phyloP scores from a whole-genome alignment of 2,888 invertebrate genomes.

The Habroteleia sp. region DNA sequence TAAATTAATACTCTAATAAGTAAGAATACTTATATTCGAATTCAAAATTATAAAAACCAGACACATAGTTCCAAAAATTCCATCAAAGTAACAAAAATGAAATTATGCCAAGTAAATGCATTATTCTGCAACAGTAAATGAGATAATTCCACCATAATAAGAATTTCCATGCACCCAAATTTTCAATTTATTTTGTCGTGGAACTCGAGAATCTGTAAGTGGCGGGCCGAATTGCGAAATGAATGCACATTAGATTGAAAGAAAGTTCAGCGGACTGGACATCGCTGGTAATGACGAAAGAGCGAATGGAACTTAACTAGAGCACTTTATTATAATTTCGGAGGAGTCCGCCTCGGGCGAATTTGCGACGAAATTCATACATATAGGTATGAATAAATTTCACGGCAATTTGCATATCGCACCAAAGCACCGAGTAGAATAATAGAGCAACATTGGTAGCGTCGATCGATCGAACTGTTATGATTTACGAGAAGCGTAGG shows the following conservation, averaged over 20 bases:
- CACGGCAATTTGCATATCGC: slow-evolving; percentile 73
- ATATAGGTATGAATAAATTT: slow-evolving; percentile 76
- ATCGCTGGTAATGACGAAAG: slow-evolving; percentile 8
- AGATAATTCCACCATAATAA: slow-evolving; percentile 46
- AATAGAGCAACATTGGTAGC: slow-evolving; percentile 62
- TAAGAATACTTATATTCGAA: slow-evolving; percentile 7
- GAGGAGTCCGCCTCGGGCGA: slow-evolving; percentile 62
- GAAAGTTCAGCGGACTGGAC: slow-evolving; percentile 61
- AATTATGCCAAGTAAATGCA: slow-evolving; percentile 48
- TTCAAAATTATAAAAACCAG: slow-evolving; percentile 24
- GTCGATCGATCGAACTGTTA: slow-evolving; percentile 61
- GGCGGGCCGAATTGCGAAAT: slow-evolving; percentile 34
- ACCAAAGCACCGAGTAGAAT: slow-evolving; percentile 59
- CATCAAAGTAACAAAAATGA: slow-evolving; percentile 50
- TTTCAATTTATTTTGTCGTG: slow-evolving; percentile 42
- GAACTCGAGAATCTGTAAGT: slow-evolving; percentile 40
- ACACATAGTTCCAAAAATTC: slow-evolving; percentile 16
- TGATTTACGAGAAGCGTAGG: slow-evolving; percentile 60
- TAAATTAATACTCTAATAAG: slow-evolving; percentile 18
- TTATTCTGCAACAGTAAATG: slow-evolving; percentile 25
- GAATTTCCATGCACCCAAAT: slow-evolving; percentile 46
- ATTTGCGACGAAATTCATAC: slow-evolving; percentile 66
- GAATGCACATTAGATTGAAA: slow-evolving; percentile 62
- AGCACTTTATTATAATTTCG: slow-evolving; percentile 68
- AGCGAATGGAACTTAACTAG: slow-evolving; percentile 58